Base-by-base conservation (phyloP, 2,888 invertebrate genomes). In the Patella ulyssiponensis region DNA sequence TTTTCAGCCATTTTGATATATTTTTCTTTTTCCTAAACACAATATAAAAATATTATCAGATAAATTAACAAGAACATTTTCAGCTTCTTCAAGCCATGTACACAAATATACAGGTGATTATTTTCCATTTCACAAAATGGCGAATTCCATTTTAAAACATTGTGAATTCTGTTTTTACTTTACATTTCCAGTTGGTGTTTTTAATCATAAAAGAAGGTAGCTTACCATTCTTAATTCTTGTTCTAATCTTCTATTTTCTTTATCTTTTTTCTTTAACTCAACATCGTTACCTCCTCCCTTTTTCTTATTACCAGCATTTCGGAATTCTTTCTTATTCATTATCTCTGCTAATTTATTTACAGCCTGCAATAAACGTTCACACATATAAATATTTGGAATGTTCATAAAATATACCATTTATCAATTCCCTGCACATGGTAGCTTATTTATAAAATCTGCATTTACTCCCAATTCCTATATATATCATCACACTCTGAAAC, bases 321-420 rank as follows among this genome's bases (percentile, higher is more conserved):
- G 94, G 73, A 94, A 94, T 64, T 96, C 96, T 90, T 96, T 97
- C 89, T 98, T 94, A 92, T 98, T 97, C 96, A 99, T 96, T 80
- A 99, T 96, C 93, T 99, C 98, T 7, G 98, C 97, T 82, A 99
- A 93, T 91, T 99, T 99, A 92, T 98, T 97, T 82, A 99, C 97
- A 74, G 98, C 98, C 93, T 98, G 96, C 91, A 96, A 64, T 64
- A 12, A 64, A 44, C 1, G 9, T 44, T 44, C 44, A 44, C 5
- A 9, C 0, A 44, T 44, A 44, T 44, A 44, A 44, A 44, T 44
- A 44, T 44, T 44, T 44, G 9, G 7, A 7, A 44, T 44, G 0
- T 44, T 44, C 9, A 44, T 44, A 44, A 9, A 9, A 9, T 9
- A 7, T 44, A 9, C 44, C 1, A 44, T 44, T 44, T 44, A 1